phyloP scores from a whole-genome alignment of 2,888 invertebrate genomes.

The Deroplatys truncata region DNA sequence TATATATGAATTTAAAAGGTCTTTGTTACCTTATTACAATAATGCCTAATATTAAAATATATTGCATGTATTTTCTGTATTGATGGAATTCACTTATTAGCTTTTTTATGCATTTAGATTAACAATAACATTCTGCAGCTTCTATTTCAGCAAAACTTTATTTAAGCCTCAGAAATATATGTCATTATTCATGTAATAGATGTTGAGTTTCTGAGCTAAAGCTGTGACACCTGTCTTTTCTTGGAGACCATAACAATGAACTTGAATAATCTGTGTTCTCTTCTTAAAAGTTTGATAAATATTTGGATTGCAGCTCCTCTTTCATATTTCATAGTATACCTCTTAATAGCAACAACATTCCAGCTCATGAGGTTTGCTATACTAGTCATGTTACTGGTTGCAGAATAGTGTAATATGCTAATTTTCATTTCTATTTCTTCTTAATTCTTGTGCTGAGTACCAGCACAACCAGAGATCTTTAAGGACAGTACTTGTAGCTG shows the following conservation, averaged over 20 bases:
- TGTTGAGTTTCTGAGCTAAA: not conserved
- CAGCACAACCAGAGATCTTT: not conserved
- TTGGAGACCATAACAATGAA: not conserved
- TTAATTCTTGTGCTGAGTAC: not conserved
- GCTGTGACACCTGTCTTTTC: not conserved
- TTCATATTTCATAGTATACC: not conserved
- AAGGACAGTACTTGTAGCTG: not conserved
- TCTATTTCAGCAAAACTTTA: not conserved
- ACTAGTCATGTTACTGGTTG: not conserved
- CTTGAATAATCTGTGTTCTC: not conserved
- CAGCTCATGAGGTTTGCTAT: not conserved
- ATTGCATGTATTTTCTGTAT: too few species aligned
- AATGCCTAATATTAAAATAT: too few species aligned
- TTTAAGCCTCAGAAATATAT: not conserved
- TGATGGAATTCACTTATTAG: too few species aligned
- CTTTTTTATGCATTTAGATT: not conserved
- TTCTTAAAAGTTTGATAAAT: not conserved
- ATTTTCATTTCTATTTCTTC: not conserved
- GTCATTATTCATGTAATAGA: not conserved
- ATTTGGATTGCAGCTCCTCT: not conserved
- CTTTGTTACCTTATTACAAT: too few species aligned
- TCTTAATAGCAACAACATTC: not conserved
- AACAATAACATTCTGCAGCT: not conserved
- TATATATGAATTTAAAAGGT: too few species aligned
- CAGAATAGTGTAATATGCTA: not conserved